Conservation (phyloP, 2,888 invertebrate species). For the Nezara viridula region DNA sequence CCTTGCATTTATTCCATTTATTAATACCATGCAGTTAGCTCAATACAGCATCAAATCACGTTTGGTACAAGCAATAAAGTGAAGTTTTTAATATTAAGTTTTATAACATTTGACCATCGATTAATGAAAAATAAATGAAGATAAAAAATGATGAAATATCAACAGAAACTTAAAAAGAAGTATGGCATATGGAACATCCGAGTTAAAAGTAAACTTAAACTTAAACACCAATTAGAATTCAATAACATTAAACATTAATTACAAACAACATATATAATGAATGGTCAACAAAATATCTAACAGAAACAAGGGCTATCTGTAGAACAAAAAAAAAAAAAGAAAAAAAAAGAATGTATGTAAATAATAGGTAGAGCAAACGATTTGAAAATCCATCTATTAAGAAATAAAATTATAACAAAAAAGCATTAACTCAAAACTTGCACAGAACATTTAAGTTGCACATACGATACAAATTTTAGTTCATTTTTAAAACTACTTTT, state of each 20-base stretch:
- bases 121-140: background rate
- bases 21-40: too few species aligned
- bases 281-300: background rate
- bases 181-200: background rate
- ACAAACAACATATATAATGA: background rate
- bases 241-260: conserved; percentile 9
- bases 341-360: background rate
- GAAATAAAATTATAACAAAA: background rate
- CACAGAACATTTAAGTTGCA: conserved; percentile 29
- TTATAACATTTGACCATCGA: background rate
- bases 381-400: background rate
- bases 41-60: background rate
- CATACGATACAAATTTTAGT: background rate
- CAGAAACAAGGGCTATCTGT: background rate
- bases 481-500: background rate
- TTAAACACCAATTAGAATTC: background rate
- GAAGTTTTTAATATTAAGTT: background rate
- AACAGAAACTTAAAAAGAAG: background rate
- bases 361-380: background rate
- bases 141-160: background rate
- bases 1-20: background rate
- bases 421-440: background rate
- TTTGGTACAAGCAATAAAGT: background rate
- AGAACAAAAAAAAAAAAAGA: background rate
- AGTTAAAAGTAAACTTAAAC: background rate